A percentile compares a stretch with the other conserved stretches of the same genome.
Evolutionary conservation across 2,888 invertebrate species (phyloP).

Genomic region (Noctua fimbriata): DNA sequence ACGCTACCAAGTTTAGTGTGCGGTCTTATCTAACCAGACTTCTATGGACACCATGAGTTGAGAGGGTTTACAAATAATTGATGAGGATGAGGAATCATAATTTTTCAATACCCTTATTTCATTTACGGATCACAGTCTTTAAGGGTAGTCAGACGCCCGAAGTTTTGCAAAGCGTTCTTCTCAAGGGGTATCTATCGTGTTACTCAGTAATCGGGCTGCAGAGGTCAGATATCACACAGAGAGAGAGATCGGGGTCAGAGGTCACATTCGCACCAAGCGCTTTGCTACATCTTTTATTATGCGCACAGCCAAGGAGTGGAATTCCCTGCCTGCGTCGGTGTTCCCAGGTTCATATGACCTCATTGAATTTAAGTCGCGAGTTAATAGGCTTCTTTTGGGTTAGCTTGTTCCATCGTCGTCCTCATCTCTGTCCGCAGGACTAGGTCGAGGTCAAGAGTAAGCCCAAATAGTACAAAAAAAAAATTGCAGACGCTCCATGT

Average conservation of each 20-base stretch:
- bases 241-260: no score
- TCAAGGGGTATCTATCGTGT: not conserved
- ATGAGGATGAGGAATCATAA: not conserved
- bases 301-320: no score
- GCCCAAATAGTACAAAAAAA: no score
- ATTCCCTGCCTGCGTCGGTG: no score
- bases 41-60: constrained; percentile 22
- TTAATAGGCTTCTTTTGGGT: no score
- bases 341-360: no score
- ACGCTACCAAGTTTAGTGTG: constrained; percentile 41
- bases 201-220: not conserved
- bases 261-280: no score
- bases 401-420: no score
- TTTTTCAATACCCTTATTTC: not conserved
- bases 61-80: not conserved
- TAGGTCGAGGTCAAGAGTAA: no score
- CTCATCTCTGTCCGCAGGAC: no score
- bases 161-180: not conserved
- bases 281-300: no score
- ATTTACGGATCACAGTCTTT: not conserved
- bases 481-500: not conserved
- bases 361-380: no score
- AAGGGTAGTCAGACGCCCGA: not conserved
- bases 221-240: not conserved
- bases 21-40: constrained; percentile 29